Evolutionary conservation across 2,888 invertebrate species (phyloP).

Genomic region (Pyrrhia umbra): DNA sequence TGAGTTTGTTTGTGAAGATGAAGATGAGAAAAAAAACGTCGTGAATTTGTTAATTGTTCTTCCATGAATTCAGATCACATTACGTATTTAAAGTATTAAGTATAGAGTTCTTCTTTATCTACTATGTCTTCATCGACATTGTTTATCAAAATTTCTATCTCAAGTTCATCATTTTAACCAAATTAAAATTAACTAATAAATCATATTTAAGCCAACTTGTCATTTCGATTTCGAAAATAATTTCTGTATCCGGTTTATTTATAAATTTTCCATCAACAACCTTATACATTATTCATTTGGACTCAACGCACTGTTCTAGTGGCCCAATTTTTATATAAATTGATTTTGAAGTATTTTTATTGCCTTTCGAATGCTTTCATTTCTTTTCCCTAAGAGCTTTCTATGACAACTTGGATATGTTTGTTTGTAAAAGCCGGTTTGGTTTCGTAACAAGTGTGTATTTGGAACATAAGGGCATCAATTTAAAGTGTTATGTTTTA

Average conservation of each 20-base stretch:
- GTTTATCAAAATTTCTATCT: neutral
- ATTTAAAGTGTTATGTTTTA: neutral
- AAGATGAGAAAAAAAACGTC: constrained; percentile 5
- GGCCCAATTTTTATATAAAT: constrained; percentile 1
- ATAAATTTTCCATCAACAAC: neutral
- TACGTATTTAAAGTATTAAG: neutral
- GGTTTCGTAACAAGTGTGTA: neutral
- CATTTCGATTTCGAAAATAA: neutral
- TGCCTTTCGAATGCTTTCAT: neutral
- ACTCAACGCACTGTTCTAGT: neutral
- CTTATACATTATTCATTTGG: neutral
- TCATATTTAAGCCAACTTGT: neutral
- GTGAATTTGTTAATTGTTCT: constrained; percentile 20
- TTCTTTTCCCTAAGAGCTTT: neutral
- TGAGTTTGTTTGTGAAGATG: constrained; percentile 2
- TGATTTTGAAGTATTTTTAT: neutral
- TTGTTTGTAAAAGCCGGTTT: neutral
- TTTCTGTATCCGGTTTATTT: neutral
- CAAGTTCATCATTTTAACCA: neutral
- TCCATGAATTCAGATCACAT: neutral
- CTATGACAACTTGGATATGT: neutral
- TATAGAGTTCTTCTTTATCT: neutral
- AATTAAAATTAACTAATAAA: neutral
- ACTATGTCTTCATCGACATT: neutral
- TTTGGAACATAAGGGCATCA: neutral